These are phyloP conservation scores for Zele albiditarsus DNA, from an alignment of 2,888 invertebrate genomes.

Conservation along the genomic window DNA sequence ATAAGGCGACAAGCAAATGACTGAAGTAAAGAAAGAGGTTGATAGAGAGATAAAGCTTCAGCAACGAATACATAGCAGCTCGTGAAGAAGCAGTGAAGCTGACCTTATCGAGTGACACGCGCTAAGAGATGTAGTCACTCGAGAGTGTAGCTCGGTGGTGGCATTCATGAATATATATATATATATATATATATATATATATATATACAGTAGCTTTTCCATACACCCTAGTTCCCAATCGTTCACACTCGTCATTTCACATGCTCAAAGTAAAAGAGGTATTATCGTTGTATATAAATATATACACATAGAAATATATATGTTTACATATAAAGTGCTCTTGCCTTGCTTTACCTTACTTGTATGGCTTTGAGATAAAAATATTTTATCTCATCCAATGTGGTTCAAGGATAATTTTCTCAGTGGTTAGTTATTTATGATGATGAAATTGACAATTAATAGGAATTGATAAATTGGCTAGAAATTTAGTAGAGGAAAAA, in stretches of 20 bases:
- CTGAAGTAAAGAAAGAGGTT: slow-evolving; percentile 13
- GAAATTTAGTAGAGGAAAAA: too few relatives aligned
- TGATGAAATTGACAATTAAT: too few relatives aligned
- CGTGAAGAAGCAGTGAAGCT: slow-evolving; percentile 32
- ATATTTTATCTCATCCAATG: slow-evolving; percentile 18
- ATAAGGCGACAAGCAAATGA: not conserved
- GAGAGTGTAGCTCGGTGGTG: slow-evolving; percentile 15
- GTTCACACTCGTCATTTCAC: slow-evolving; percentile 45
- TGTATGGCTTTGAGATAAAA: slow-evolving; percentile 6
- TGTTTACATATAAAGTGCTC: not conserved
- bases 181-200: not conserved
- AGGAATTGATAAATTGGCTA: too few relatives aligned
- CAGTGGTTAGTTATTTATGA: not conserved
- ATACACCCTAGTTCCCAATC: slow-evolving; percentile 52
- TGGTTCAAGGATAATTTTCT: not conserved
- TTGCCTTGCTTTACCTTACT: not conserved
- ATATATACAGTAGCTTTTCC: not conserved
- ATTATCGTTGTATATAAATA: not conserved
- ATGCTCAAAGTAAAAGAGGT: slow-evolving; percentile 37
- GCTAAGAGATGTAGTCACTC: slow-evolving; percentile 20
- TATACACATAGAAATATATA: not conserved
- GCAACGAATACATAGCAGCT: not conserved
- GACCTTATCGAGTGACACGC: slow-evolving; percentile 43
- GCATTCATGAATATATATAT: not conserved
- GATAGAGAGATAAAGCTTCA: not conserved